phyloP scores from a whole-genome alignment of 2,113 vertebrate genomes.

The Eubucco bourcierii region DNA sequence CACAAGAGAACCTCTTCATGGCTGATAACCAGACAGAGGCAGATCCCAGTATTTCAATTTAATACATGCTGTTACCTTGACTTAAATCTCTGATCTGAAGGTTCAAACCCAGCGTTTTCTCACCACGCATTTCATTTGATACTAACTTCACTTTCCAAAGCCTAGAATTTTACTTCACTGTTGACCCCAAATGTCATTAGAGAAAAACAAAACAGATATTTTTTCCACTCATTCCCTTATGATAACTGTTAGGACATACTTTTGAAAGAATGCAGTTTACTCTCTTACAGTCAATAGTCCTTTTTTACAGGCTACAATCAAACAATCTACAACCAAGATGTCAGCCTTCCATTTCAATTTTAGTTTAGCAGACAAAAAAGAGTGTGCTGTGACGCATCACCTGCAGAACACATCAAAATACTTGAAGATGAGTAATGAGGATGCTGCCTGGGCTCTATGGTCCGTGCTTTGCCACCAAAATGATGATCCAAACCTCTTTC shows the following conservation, averaged over 20 bases:
- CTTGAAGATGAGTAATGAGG: neutral
- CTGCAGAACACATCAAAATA: neutral
- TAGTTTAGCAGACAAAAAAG: neutral
- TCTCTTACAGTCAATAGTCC: neutral
- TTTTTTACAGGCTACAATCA: neutral
- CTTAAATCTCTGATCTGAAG: neutral
- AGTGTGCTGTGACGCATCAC: neutral
- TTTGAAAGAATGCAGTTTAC: neutral
- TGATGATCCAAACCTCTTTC: neutral
- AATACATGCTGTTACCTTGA: neutral
- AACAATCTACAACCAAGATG: neutral
- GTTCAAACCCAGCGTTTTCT: neutral
- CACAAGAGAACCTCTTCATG: neutral
- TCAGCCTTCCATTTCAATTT: neutral
- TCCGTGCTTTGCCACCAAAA: neutral
- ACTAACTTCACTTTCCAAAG: neutral
- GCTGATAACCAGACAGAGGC: neutral
- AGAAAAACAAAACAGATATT: neutral
- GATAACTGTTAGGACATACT: neutral
- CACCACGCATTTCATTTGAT: neutral
- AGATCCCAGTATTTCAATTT: neutral
- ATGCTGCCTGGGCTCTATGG: rapidly evolving
- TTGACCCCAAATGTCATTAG: neutral
- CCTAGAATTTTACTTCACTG: neutral
- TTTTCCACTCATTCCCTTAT: neutral